Evolutionary conservation across 2,113 vertebrate genomes (phyloP), one percentile per base, ranked within the genome.

Genomic region (Crypturellus undulatus): DNA sequence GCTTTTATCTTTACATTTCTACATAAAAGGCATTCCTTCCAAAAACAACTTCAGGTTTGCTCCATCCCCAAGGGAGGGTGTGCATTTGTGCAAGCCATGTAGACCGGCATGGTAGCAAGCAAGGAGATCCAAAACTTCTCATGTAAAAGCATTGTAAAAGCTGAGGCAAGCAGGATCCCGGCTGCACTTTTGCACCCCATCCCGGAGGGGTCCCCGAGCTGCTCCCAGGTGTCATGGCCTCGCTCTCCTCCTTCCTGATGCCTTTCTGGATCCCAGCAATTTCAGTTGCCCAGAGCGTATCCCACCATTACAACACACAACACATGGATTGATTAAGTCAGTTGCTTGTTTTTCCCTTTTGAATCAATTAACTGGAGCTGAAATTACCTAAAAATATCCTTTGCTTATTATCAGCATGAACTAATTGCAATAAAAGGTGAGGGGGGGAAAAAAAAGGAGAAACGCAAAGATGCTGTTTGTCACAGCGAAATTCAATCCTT

Each of bases 381-480:
- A 97, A 97, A 97, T 95, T 97, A 97, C 97, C 94, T 97, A 93
- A 97, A 97, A 95, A 92, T 96, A 93, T 94, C 96, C 95, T 94
- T 96, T 91, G 90, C 95, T 96, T 97, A 96, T 96, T 97, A 97
- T 96, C 96, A 96, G 89, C 94, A 82, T 4, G 73, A 97, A 84
- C 96, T 97, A 96, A 96, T 95, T 91, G 94, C 94, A 83, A 73
- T 91, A 95, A 96, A 94, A 96, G 65, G 92, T 72, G 13, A 56
- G 21, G 21, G 45, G 18, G 19, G 19, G 8, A 20, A 45, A 25
- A n/a, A 20, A 28, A 47, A 36, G 22, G 20, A 70, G 43, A 34
- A 51, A 63, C n/a, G 14, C 51, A 42, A 87, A 79, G 87, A 64
- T 80, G 70, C 58, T 78, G 26, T 96, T 95, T 94, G 85, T 96